Evolutionary conservation across 2,113 vertebrate genomes (phyloP), one percentile per base, ranked within the genome.

Genomic region (Macquaria australasica): DNA sequence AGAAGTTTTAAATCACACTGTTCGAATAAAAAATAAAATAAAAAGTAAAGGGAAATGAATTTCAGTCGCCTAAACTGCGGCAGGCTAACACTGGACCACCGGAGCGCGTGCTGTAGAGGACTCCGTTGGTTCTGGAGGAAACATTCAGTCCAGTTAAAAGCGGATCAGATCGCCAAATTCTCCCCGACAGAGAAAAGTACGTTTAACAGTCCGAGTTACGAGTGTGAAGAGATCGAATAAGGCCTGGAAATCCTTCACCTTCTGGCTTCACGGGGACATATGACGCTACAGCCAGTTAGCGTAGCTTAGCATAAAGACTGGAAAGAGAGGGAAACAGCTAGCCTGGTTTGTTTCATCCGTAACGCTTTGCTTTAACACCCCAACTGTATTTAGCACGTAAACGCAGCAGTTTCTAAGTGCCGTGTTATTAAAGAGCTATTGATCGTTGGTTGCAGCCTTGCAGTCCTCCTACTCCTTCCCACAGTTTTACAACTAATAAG

Each of bases 181-280:
- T 50, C 59, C 59, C 4, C 50, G 3, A 9, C 18, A 14, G 83
- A 84, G 77, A 69, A 28, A 55, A 51, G 25, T 59, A 63, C 84
- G 34, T 73, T 53, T 84, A 89, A 82, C 83, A 88, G 83, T 91
- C 86, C 1, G 51, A 77, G 62, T 64, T 8, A 53, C 18, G 63
- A 66, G 92, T 89, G 8, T 15, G 76, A 68, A 39, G 28, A 72
- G 14, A 86, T 84, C 79, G 92, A 92, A 88, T 80, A 94, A 96
- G 95, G 95, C 96, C 95, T 91, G 45, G 72, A 45, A 55, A 53
- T 56, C 59, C 59, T 63, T 64, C 68, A 59, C 77, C 25, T 60
- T 28, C 48, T 20, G 43, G 45, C 20, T 6, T 14, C 28, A 31
- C 28, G 28, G 28, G 28, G 28, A 31, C 1, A 31, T 31, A 31